Evolutionary conservation across 2,113 vertebrate genomes (phyloP), one percentile per base, ranked within the genome.

Genomic region (Dicentrarchus labrax): DNA sequence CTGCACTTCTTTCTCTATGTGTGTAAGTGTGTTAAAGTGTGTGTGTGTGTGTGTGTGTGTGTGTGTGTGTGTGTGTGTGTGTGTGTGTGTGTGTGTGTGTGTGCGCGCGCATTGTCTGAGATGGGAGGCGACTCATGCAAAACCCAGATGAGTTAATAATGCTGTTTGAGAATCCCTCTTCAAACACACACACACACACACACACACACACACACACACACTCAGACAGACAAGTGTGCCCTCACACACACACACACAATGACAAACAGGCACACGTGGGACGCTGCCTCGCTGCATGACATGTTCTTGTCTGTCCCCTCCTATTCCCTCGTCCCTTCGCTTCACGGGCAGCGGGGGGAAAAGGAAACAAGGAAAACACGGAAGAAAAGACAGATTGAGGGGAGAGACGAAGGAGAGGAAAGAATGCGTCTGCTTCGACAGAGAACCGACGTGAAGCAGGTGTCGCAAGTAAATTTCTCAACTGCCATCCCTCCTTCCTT

Each of bases 91-190:
- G n/a, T 43, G n/a, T n/a, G n/a, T n/a, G 43, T 45, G 43, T 12
- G 43, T 11, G 43, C 1, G 43, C 10, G 24, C 0, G 51, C 5
- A 60, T 68, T 70, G 62, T 86, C 59, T 80, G 72, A 72, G 36
- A 89, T 45, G 70, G 78, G 81, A 82, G 65, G 88, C 70, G 54
- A 85, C 82, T 83, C 82, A 65, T 88, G 91, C 71, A 89, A 88
- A 92, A 89, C 85, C 87, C 89, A 80, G 90, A n/a, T n/a, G n/a
- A n/a, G n/a, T n/a, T n/a, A n/a, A n/a, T n/a, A n/a, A n/a, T n/a
- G n/a, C n/a, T n/a, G 84, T 92, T 94, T 92, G 91, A 92, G 89
- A 86, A 81, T 72, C 72, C 57, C 79, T 91, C 88, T 93, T 91
- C 65, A 87, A 89, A 85, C 72, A 84, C 67, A 67, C 54, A 72